These are phyloP conservation scores for Fabriciana adippe DNA, from an alignment of 2,888 invertebrate genomes.

Conservation along the genomic window DNA sequence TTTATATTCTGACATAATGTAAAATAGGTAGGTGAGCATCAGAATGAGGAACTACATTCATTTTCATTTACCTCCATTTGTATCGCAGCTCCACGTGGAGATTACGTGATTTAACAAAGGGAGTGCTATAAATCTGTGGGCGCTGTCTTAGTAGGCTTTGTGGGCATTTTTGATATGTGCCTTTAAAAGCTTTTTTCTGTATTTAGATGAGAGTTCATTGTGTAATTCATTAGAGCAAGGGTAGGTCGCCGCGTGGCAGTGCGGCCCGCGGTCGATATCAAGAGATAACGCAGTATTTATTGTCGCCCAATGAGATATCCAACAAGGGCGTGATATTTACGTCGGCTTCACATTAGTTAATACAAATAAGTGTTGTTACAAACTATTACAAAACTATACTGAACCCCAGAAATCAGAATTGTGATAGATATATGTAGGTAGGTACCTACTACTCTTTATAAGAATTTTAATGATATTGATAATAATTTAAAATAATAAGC, in stretches of 20 bases:
- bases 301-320: constrained; percentile 73
- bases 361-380: constrained; percentile 54
- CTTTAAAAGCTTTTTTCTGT: constrained; percentile 83
- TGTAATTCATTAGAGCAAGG: constrained; percentile 81
- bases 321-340: constrained; percentile 68
- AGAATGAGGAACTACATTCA: constrained; percentile 82
- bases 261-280: constrained; percentile 76
- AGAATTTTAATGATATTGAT: not conserved
- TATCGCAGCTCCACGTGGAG: constrained; percentile 80
- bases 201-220: constrained; percentile 83
- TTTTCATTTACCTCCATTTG: constrained; percentile 82
- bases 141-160: constrained; percentile 82
- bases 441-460: not conserved
- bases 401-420: no score
- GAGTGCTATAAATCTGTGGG: constrained; percentile 76
- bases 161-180: constrained; percentile 83
- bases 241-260: constrained; percentile 69
- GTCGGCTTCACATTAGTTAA: constrained; percentile 70
- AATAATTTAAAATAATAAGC: constrained; percentile 11
- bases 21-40: constrained; percentile 73
- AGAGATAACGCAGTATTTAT: constrained; percentile 78
- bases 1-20: constrained; percentile 73
- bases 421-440: no score
- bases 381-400: constrained; percentile 16
- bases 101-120: constrained; percentile 82